These are phyloP conservation scores for Dromius quadrimaculatus DNA, from an alignment of 2,888 invertebrate species.

Conservation along the genomic window DNA sequence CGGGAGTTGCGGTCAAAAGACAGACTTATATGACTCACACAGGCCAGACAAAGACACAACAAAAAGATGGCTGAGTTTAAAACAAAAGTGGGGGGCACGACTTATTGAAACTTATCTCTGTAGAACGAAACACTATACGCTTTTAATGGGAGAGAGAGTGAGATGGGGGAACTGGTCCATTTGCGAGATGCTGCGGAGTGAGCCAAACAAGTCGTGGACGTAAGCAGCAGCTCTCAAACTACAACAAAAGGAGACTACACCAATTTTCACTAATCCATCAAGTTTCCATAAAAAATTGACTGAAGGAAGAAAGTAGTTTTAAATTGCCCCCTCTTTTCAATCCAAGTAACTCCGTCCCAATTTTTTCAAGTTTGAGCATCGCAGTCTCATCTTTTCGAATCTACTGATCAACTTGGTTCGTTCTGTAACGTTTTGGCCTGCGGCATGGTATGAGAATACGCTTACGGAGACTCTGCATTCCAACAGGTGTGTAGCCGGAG, in stretches of 20 bases:
- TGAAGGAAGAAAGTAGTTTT: too few species aligned
- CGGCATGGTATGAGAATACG: conserved; percentile 42
- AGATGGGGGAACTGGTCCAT: conserved; percentile 41
- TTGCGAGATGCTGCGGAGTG: conserved; percentile 42
- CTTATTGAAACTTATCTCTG: conserved; percentile 47
- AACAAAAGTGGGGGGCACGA: conserved; percentile 46
- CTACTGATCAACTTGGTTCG: conserved; percentile 1
- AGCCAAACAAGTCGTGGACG: background rate
- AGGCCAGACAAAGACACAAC: conserved; percentile 23
- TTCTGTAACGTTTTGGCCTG: conserved; percentile 47
- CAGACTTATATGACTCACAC: conserved; percentile 3
- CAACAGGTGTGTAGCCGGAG: conserved; percentile 45
- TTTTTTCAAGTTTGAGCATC: too few species aligned
- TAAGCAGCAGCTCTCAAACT: background rate
- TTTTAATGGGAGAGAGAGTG: background rate
- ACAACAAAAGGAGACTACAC: background rate
- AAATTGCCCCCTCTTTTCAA: too few species aligned
- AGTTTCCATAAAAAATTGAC: background rate
- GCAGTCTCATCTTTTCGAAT: too few species aligned
- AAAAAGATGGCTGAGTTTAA: conserved; percentile 48
- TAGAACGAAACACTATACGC: conserved; percentile 1
- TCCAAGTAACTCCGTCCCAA: too few species aligned
- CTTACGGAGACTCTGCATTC: conserved; percentile 46
- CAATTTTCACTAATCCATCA: background rate
- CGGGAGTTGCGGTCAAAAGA: conserved; percentile 41